Conservation (phyloP, 2,888 invertebrate genomes). For the Elmis aenea region DNA sequence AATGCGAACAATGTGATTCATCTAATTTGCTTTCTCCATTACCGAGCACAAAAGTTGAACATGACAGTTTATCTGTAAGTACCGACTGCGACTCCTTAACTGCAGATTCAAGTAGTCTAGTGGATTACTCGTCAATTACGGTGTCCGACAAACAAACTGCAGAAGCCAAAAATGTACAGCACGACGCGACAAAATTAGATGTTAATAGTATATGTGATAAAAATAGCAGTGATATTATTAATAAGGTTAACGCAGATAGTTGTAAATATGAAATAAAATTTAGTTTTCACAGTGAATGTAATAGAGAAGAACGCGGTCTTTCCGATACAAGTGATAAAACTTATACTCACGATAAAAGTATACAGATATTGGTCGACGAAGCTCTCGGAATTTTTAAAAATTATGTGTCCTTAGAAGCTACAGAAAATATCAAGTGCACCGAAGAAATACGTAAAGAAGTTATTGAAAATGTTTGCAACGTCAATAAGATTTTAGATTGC, state of each 20-base stretch:
- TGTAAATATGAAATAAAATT: constrained; percentile 24
- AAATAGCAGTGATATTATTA: constrained; percentile 38
- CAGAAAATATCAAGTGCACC: constrained; percentile 55
- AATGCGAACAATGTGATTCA: constrained; percentile 11
- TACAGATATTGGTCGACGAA: constrained; percentile 47
- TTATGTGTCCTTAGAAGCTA: constrained; percentile 67
- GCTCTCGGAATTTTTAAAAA: constrained; percentile 72
- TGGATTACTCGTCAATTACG: constrained; percentile 35
- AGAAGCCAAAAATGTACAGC: constrained; percentile 16
- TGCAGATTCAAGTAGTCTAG: constrained; percentile 41
- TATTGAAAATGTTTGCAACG: constrained; percentile 63
- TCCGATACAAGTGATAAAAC: constrained; percentile 6
- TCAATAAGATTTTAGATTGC: constrained; percentile 60
- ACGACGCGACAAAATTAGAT: constrained; percentile 19
- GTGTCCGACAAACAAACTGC: constrained; percentile 19
- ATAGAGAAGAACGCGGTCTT: constrained; percentile 7
- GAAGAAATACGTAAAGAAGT: constrained; percentile 56
- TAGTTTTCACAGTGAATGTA: constrained; percentile 15
- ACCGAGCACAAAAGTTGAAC: constrained; percentile 34
- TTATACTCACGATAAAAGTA: constrained; percentile 19
- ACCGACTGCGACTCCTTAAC: constrained; percentile 46
- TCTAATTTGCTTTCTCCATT: constrained; percentile 26
- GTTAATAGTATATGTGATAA: constrained; percentile 36
- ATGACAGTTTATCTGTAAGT: constrained; percentile 46
- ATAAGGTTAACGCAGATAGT: constrained; percentile 23